Evolutionary conservation across 1,140 invertebrate genomes (phyloP), one percentile per base, ranked within the genome.

Genomic region (Spodoptera frugiperda): DNA sequence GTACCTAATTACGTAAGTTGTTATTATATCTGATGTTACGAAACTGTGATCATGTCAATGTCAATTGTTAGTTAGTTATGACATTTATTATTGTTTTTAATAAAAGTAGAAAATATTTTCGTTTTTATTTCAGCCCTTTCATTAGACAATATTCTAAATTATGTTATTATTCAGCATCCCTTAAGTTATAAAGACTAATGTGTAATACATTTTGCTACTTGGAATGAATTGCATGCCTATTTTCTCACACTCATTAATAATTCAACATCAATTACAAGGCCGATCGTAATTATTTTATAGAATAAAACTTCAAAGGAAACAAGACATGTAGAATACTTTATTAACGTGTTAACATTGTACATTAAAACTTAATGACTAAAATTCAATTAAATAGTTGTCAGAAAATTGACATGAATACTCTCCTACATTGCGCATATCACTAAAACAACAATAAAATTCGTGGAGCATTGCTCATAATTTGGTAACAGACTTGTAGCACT

Each of bases 41-140:
- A 44, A 63, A 48, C 39, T 65, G 61, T 65, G 61, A 65, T 65
- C 61, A 48, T 46, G 44, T 46, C 44, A 48, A 65, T 65, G 61
- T 65, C 17, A 48, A 44, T 48, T 65, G 19, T 46, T 21, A 17
- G 19, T 46, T 21, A 17, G 15, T 19, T 44, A 61, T 54, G 17
- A 25, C 48, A 65, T 48, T 17, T 15, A 48, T 65, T 48, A 14
- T 48, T 65, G 61, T 65, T 21, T 12, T 63, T 63, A 63, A 19
- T 46, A 65, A 65, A 65, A 65, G 39, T 65, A 21, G 39, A 65
- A 65, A 65, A 65, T 21, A 48, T 51, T n/a, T n/a, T 51, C 14
- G 33, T 39, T 14, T 14, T 51, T 51, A 14, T 51, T 51, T 51
- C 12, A 51, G 0, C 6, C 33, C 33, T 15, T n/a, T 61, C 2